These are phyloP conservation scores for Bambusicola thoracicus DNA, from an alignment of 2,113 vertebrate genomes.

Conservation along the genomic window DNA sequence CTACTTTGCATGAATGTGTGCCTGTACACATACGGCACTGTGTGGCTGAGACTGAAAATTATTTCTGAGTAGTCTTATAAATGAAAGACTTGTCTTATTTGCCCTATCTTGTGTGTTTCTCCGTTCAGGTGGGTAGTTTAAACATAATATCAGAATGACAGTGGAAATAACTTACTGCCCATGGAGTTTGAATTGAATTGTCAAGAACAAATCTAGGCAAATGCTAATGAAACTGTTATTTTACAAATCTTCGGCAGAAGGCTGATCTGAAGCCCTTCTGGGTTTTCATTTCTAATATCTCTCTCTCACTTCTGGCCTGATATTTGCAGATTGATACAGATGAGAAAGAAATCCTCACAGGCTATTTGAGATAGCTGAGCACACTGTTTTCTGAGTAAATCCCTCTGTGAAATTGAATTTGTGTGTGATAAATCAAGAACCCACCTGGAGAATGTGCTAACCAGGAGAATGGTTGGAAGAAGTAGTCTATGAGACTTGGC, in stretches of 20 bases:
- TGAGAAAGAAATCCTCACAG: background rate
- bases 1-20: background rate
- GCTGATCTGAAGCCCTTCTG: background rate
- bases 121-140: background rate
- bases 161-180: background rate
- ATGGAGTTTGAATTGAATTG: background rate
- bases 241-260: background rate
- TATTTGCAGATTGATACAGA: background rate
- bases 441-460: background rate
- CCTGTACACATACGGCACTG: accelerated
- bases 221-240: background rate
- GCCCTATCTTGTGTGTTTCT: background rate
- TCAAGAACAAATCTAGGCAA: background rate
- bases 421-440: background rate
- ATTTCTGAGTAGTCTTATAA: background rate
- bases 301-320: background rate
- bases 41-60: background rate
- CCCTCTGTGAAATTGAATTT: background rate
- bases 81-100: background rate
- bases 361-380: background rate
- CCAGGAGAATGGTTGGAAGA: background rate
- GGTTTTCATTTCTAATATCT: background rate
- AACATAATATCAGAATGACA: background rate
- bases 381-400: background rate
- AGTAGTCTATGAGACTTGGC: background rate